These are phyloP conservation scores for Acestrorhynchus altus DNA, from an alignment of 2,797 vertebrate genomes.

Conservation along the genomic window DNA sequence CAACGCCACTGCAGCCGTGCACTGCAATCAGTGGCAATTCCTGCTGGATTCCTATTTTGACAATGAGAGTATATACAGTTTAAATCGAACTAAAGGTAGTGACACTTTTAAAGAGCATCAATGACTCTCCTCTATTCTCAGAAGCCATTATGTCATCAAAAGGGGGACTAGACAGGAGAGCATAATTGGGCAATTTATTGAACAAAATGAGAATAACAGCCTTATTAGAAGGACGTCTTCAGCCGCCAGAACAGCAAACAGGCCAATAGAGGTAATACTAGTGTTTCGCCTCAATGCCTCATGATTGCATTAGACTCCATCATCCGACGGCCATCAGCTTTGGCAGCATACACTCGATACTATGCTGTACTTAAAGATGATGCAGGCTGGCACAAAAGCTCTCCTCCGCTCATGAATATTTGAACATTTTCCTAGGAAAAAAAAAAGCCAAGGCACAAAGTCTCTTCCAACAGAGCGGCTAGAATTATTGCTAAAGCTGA, in stretches of 20 bases:
- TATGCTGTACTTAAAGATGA: neutral
- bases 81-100: no score
- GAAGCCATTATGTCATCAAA: neutral
- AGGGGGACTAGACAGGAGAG: neutral
- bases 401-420: constrained; percentile 30
- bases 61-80: no score
- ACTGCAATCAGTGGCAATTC: no score
- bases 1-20: no score
- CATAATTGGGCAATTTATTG: neutral
- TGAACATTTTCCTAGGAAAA: constrained; percentile 19
- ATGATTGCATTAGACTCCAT: constrained; percentile 18
- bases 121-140: neutral
- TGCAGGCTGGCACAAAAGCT: neutral
- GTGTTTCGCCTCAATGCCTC: neutral
- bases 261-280: neutral
- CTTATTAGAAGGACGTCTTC: neutral
- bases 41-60: no score
- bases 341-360: constrained; percentile 2
- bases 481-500: constrained; percentile 9
- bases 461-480: neutral
- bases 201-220: neutral
- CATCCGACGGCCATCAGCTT: constrained; percentile 9
- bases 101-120: neutral
- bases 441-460: constrained; percentile 6
- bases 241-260: neutral